Conservation (phyloP, 2,888 invertebrate species). For the Fragum whitleyi region DNA sequence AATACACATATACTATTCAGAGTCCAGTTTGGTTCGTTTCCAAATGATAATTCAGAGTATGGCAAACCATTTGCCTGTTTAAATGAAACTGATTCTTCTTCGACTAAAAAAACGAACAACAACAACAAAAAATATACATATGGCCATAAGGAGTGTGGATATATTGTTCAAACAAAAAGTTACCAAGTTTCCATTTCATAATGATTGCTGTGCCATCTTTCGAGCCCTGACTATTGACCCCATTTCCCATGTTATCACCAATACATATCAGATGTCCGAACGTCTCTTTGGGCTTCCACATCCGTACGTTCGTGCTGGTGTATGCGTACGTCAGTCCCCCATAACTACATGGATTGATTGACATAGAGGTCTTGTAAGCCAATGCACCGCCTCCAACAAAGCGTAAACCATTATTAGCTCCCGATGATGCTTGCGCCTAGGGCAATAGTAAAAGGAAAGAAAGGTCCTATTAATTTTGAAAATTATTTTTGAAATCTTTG, state of each 20-base stretch:
- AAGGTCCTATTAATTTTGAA: no score
- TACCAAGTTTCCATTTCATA: constrained; percentile 28
- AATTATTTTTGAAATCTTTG: no score
- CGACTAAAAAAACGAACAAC: no score
- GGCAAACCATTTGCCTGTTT: no score
- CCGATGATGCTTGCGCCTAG: constrained; percentile 9
- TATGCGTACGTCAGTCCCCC: constrained; percentile 40
- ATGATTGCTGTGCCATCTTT: constrained; percentile 10
- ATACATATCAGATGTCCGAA: constrained; percentile 29
- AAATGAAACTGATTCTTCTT: no score
- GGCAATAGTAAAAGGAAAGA: no score
- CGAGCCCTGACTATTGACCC: constrained; percentile 24
- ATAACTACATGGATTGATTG: constrained; percentile 21
- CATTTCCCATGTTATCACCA: constrained; percentile 5
- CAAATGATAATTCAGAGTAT: no score
- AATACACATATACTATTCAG: no score
- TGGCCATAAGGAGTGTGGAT: no score
- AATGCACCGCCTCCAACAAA: constrained; percentile 27
- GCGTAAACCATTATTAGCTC: constrained; percentile 18
- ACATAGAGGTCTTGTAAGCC: not conserved
- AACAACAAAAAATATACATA: no score
- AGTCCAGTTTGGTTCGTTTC: no score
- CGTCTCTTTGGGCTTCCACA: constrained; percentile 26
- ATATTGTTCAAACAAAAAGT: no score
- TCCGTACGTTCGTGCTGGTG: constrained; percentile 1